Conservation (phyloP, 2,113 vertebrate species). For the Diadophis punctatus region DNA sequence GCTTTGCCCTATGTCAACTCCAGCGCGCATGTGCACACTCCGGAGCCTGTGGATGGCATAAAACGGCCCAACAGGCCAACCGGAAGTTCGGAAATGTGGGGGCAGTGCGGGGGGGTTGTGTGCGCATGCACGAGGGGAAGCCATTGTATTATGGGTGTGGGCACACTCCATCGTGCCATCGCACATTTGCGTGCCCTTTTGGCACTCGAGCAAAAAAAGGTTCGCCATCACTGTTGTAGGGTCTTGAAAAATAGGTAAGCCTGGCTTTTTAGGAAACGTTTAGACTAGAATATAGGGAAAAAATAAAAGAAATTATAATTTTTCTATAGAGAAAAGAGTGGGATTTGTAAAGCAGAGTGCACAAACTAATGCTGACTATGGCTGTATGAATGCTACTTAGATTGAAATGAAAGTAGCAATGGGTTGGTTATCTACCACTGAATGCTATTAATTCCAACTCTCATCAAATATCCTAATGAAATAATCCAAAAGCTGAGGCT, state of each 20-base stretch:
- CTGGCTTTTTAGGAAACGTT: slow-evolving; percentile 5
- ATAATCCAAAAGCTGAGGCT: neutral
- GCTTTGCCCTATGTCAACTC: too few relatives aligned
- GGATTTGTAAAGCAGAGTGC: neutral
- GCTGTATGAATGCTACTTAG: neutral
- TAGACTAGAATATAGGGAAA: neutral
- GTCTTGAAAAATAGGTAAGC: neutral
- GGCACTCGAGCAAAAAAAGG: too few relatives aligned
- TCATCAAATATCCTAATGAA: neutral
- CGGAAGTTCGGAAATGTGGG: too few relatives aligned
- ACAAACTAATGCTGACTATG: neutral
- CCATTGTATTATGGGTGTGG: too few relatives aligned
- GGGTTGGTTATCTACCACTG: neutral
- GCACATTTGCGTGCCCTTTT: too few relatives aligned
- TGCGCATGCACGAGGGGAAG: too few relatives aligned
- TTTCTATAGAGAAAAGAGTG: neutral
- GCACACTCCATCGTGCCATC: too few relatives aligned
- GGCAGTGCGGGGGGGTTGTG: too few relatives aligned
- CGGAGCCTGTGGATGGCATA: too few relatives aligned
- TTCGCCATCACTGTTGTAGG: too few relatives aligned
- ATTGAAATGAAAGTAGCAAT: neutral
- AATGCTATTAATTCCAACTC: neutral
- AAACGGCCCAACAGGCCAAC: too few relatives aligned
- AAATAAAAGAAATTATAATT: neutral
- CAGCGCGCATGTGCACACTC: too few relatives aligned